These are phyloP conservation scores for Dendrocopos noguchii DNA, from an alignment of 2,113 vertebrate species.

Conservation along the genomic window DNA sequence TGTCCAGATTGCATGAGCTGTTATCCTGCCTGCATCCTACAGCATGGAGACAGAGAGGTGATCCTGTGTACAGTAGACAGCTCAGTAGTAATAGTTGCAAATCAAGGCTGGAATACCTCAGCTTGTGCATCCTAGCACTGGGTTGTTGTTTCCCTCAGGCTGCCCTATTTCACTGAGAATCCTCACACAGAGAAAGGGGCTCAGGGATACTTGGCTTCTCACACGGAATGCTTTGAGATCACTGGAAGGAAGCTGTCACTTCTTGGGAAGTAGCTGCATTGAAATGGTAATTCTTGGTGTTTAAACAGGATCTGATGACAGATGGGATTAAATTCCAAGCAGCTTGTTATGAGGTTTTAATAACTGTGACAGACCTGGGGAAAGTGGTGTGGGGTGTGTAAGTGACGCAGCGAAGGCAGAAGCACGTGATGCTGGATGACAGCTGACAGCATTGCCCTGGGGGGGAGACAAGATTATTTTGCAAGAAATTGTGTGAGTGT, in stretches of 20 bases:
- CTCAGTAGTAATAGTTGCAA: not conserved
- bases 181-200: not conserved
- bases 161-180: not conserved
- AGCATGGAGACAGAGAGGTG: not conserved
- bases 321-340: conserved; percentile 63
- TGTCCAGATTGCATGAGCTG: not conserved
- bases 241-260: not conserved
- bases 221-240: not conserved
- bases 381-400: conserved; percentile 24
- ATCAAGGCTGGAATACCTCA: not conserved
- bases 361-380: conserved; percentile 55
- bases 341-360: conserved; percentile 47
- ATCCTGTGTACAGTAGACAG: not conserved
- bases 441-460: conserved; percentile 25
- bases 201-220: not conserved
- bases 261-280: conserved; percentile 35
- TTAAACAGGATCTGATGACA: conserved; percentile 63
- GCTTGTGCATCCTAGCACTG: not conserved
- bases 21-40: not conserved
- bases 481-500: not conserved
- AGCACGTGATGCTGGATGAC: conserved; percentile 33
- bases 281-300: conserved; percentile 42
- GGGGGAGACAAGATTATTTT: conserved; percentile 24
- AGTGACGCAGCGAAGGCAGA: not conserved
- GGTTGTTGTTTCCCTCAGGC: not conserved